Base-by-base conservation (phyloP, 2,113 vertebrate species). In the Cichladusa arquata region DNA sequence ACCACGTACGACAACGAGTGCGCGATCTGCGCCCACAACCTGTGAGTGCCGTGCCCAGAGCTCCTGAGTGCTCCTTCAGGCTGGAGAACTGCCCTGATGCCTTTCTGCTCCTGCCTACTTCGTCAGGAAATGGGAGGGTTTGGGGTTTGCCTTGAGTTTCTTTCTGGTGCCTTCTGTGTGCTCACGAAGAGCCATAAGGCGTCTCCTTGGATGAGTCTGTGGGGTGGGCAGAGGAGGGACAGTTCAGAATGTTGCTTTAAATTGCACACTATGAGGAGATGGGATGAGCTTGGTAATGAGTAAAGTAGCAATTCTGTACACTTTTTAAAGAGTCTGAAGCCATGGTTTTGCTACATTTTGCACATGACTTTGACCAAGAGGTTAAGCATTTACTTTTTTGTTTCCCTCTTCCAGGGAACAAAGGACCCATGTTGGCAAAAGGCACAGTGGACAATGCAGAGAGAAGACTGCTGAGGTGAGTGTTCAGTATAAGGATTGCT, bases 1-100 rank as follows among this genome's bases (percentile, higher is more conserved):
- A 2, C 13, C 86, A 97, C 96, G 0, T 97, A 97, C 12, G 38
- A 76, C 29, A 97, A 95, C 2, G 95, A 97, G 51, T 97, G 97
- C 7, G 10, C 1, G 19, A 76, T 97, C 82, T 97, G 96, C 29
- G 70, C 88, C 79, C 67, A 95, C 69, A 97, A 97, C 11, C 1
- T 2, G 95, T 97, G 89, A 93, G 96, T 94, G 71, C 67, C 48
- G 0, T 4, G 7, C 19, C 0, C 14, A 19, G n/a, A 31, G 29
- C 33, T 84, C 1, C 78, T 6, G 26, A 61, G 69, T 23, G 79
- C 53, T 28, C 50, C 50, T 29, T 6, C 47, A 45, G 13, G 10
- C 53, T 31, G 14, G 45, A 64, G 36, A 82, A 11, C n/a, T 8
- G 3, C 15, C 57, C 57, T 81, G 58, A 22, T 90, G 44, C 14